Percentiles rank a stretch among this genome's conserved stretches.
phyloP scores from a whole-genome alignment of 2,113 vertebrate genomes.

The Lophius piscatorius region DNA sequence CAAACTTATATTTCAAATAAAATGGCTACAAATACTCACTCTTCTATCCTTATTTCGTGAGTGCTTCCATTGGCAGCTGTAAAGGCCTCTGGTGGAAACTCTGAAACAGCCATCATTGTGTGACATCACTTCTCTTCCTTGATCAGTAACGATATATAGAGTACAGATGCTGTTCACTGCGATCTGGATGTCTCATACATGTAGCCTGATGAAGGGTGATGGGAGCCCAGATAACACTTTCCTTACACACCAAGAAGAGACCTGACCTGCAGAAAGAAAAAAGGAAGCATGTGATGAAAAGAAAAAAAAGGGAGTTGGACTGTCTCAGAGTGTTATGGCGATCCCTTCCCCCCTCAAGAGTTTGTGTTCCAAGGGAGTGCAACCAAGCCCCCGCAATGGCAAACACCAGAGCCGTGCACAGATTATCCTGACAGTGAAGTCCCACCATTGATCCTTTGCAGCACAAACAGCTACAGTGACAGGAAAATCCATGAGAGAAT shows the following conservation, averaged over 20 bases:
- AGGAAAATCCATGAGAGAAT: constrained; percentile 41
- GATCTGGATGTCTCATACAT: constrained; percentile 25
- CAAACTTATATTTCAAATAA: too few relatives aligned
- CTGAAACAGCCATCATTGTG: constrained; percentile 23
- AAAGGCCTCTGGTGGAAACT: constrained; percentile 66
- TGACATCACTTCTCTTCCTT: constrained; percentile 49
- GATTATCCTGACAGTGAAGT: constrained; percentile 38
- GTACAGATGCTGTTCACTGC: not conserved
- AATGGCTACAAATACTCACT: constrained; percentile 53
- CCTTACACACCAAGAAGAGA: constrained; percentile 14
- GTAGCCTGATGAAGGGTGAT: constrained; percentile 2
- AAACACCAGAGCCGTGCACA: constrained; percentile 40
- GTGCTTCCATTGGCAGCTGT: constrained; percentile 72
- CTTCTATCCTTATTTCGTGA: not conserved
- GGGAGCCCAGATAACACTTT: not conserved
- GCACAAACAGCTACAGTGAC: constrained; percentile 53
- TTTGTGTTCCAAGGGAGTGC: constrained; percentile 34
- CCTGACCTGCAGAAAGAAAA: not conserved
- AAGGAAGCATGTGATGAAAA: constrained; percentile 30
- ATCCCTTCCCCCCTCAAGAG: constrained; percentile 40
- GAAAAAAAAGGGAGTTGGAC: constrained; percentile 12
- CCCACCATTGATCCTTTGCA: constrained; percentile 33
- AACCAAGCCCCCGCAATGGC: constrained; percentile 53
- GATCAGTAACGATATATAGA: constrained; percentile 11
- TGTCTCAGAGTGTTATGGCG: constrained; percentile 42